Percentiles rank a stretch among this genome's conserved stretches.
These are phyloP conservation scores for Pelochelys cantorii DNA, from an alignment of 2,797 vertebrate genomes.

Conservation along the genomic window DNA sequence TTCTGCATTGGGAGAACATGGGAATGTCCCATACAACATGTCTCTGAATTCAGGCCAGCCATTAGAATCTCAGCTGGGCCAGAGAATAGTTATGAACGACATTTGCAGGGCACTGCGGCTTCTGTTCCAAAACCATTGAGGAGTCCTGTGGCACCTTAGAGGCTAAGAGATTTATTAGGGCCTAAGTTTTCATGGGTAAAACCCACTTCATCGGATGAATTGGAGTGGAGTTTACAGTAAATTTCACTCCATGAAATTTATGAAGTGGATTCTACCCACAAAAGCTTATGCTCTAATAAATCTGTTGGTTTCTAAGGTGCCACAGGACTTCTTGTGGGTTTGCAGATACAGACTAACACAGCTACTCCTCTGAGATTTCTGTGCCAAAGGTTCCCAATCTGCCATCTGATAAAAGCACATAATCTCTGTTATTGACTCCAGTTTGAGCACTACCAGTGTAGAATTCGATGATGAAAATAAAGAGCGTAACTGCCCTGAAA, in stretches of 20 bases:
- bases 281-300: no score
- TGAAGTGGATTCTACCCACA: no score
- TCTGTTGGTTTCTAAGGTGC: no score
- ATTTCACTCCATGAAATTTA: no score
- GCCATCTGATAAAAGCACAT: not conserved
- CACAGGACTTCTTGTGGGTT: no score
- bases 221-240: no score
- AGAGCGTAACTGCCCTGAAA: not conserved
- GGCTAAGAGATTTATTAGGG: no score
- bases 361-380: not conserved
- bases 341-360: no score
- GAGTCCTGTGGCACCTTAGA: no score
- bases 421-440: not conserved
- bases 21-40: slow-evolving; percentile 13
- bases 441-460: not conserved
- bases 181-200: no score
- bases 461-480: not conserved
- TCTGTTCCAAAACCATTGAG: not conserved
- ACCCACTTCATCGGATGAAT: no score
- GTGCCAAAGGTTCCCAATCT: not conserved
- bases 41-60: slow-evolving; percentile 27
- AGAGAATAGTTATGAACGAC: not conserved
- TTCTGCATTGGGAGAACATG: not conserved
- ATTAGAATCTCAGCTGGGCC: slow-evolving; percentile 15
- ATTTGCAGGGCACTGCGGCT: fast-evolving